Evolutionary conservation across 1,140 invertebrate genomes (phyloP), one percentile per base, ranked within the genome.

Genomic region (Leptinotarsa defecta): DNA sequence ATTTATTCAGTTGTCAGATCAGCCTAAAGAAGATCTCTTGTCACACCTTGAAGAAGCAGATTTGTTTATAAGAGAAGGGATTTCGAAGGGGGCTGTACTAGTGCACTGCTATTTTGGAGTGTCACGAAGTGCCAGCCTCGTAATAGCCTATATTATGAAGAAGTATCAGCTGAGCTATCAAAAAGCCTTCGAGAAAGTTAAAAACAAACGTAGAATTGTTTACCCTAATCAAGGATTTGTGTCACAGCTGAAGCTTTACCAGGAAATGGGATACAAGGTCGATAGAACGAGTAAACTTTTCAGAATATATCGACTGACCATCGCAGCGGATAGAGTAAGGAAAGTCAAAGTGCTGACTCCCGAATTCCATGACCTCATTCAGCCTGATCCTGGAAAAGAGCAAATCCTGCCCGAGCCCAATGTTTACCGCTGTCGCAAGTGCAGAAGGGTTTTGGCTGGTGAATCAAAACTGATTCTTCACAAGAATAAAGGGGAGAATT

Each of bases 91-190:
- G 19, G 90, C 86, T 76, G 88, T 95, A 4, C 85, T 95, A 13
- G 93, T 95, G 1, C 94, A 96, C 81, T 96, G 94, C 86, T 94
- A 95, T 81, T 95, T 92, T 83, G 94, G 94, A 20, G 91, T 96
- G n/a, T 96, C 94, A 3, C 87, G 95, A 74, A 96, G 94, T 80
- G 92, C 94, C 1, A 92, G 94, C 1, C 87, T 95, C 3, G 91
- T 96, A 0, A 93, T 95, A 76, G 94, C 93, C 11, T 96, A 93
- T 82, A 85, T 95, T 8, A 96, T 97, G 94, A 92, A 94, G 81
- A 94, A 94, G 79, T 90, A 93, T 82, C 83, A 89, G 4, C 86
- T 95, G 72, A 89, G 89, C 61, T 94, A 93, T 77, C 84, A 89
- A 74, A 89, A 93, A 69, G 94, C 94, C 1, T 92, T 92, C 78